Evolutionary conservation across 2,113 vertebrate species (phyloP).

Genomic region (Polypterus senegalus): DNA sequence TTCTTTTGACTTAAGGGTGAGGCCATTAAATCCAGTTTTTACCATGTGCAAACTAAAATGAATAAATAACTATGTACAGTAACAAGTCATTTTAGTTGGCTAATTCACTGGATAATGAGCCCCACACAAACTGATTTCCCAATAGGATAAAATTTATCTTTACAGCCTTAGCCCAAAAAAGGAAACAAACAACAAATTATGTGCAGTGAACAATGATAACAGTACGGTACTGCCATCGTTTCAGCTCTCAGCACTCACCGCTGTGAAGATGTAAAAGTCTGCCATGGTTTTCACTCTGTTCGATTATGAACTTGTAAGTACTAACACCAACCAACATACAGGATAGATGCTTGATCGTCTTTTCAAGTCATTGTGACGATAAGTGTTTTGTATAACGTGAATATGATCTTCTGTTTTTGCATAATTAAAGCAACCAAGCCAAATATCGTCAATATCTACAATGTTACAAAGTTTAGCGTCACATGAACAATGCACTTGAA

Average conservation of each 20-base stretch:
- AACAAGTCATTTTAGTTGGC: no score
- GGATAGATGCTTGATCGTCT: background rate
- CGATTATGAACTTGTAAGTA: background rate
- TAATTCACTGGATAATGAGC: no score
- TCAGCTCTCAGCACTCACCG: background rate
- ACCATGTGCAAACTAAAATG: no score
- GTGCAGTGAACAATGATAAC: no score
- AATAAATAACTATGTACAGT: no score
- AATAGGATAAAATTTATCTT: no score
- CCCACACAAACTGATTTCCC: no score
- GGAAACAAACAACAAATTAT: no score
- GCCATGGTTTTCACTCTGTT: background rate
- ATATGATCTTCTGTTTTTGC: background rate
- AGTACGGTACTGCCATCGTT: background rate
- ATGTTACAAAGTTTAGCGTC: conserved; percentile 3
- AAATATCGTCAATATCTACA: background rate
- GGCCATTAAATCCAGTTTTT: no score
- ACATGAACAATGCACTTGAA: conserved; percentile 2
- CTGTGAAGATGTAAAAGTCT: background rate
- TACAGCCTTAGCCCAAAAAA: no score
- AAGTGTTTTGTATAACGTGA: background rate
- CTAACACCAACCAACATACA: background rate
- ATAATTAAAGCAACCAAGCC: background rate
- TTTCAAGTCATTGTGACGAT: background rate
- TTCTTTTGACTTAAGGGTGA: no score